Conservation (phyloP, 2,797 vertebrate species). For the Centroberyx gerrardi region DNA sequence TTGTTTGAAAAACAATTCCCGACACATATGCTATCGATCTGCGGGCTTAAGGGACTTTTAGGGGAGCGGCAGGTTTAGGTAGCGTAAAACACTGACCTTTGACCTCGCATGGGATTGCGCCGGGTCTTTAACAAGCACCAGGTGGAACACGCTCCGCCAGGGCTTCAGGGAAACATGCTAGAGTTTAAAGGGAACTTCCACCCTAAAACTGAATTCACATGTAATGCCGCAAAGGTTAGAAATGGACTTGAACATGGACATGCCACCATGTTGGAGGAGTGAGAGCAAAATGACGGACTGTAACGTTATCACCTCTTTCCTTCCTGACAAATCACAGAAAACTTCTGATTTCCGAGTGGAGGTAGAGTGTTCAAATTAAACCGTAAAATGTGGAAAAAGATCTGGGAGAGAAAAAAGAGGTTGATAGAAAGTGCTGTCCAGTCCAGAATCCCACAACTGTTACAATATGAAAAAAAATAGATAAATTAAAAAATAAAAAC, state of each 20-base stretch:
- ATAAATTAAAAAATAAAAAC: too few species aligned
- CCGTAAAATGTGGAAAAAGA: too few species aligned
- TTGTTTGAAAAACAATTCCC: constrained; percentile 44
- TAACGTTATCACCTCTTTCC: too few species aligned
- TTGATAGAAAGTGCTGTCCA: too few species aligned
- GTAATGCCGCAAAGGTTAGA: background rate
- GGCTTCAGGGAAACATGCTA: constrained; percentile 53
- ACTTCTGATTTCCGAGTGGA: too few species aligned
- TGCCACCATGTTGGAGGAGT: too few species aligned
- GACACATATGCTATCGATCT: constrained; percentile 74
- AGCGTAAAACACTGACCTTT: constrained; percentile 70
- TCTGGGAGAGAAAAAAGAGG: too few species aligned
- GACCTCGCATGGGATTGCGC: constrained; percentile 60
- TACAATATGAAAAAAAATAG: too few species aligned
- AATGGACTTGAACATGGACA: background rate
- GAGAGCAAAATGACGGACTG: too few species aligned
- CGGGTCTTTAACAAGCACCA: constrained; percentile 75
- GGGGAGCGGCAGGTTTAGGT: constrained; percentile 74
- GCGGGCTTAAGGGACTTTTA: constrained; percentile 58
- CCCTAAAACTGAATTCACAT: constrained; percentile 43
- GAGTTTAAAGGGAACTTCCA: constrained; percentile 40
- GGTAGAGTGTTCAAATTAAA: too few species aligned
- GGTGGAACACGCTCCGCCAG: constrained; percentile 60
- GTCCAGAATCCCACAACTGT: too few species aligned
- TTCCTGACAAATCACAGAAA: too few species aligned